These are phyloP conservation scores for Gymnopithys bicolor DNA, from an alignment of 2,797 vertebrate species.

Conservation along the genomic window DNA sequence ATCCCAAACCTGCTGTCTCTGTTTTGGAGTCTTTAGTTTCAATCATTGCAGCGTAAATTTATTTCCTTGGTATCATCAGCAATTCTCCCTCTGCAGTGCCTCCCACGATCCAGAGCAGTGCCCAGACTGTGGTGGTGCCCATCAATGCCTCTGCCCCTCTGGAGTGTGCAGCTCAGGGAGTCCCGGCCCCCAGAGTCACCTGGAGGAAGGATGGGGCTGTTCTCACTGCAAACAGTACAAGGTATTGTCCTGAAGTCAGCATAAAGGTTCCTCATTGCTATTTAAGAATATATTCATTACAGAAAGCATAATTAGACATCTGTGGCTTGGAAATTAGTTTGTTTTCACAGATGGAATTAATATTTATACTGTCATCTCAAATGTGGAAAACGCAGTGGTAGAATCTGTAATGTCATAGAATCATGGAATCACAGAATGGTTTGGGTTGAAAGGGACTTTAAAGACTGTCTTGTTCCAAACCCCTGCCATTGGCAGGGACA, in stretches of 20 bases:
- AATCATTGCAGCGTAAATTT: not conserved
- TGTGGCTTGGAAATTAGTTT: not conserved
- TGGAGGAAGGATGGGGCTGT: conserved; percentile 94
- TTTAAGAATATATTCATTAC: not conserved
- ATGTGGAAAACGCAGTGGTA: not conserved
- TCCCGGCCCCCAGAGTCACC: conserved; percentile 87
- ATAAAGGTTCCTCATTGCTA: not conserved
- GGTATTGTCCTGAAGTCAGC: conserved; percentile 74
- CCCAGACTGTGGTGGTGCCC: conserved; percentile 77
- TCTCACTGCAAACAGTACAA: conserved; percentile 83
- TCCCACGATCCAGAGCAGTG: conserved; percentile 85
- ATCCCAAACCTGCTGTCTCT: not conserved
- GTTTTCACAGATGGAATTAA: not conserved
- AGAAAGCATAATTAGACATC: not conserved
- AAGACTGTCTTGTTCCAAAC: not conserved
- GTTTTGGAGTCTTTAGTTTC: not conserved
- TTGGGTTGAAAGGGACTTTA: not conserved
- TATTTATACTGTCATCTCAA: not conserved
- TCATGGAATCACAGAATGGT: not conserved
- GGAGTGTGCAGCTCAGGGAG: conserved; percentile 86
- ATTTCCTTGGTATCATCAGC: not conserved
- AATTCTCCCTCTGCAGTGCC: conserved; percentile 81
- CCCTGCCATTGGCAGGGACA: not conserved
- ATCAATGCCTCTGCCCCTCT: conserved; percentile 80
- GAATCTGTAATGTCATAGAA: not conserved